Conservation (phyloP, 2,888 invertebrate genomes). For the Thereva unica region DNA sequence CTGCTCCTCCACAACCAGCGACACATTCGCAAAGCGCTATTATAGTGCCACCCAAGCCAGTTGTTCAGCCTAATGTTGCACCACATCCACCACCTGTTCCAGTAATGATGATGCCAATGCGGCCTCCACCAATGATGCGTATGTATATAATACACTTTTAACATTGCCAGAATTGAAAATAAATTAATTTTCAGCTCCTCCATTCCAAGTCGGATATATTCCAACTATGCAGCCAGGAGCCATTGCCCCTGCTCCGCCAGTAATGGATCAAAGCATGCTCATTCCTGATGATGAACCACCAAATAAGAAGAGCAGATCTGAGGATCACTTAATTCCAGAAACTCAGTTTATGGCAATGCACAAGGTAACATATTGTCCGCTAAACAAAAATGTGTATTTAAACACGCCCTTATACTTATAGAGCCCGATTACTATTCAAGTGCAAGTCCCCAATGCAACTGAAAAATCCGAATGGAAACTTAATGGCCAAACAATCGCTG, state of each 20-base stretch:
- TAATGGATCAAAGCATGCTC: constrained; percentile 62
- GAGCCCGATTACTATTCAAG: constrained; percentile 79
- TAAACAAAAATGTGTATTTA: background rate
- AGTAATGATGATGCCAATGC: constrained; percentile 58
- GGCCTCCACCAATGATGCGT: constrained; percentile 59
- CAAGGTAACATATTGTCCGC: constrained; percentile 58
- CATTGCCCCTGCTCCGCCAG: constrained; percentile 59
- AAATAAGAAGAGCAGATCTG: constrained; percentile 85
- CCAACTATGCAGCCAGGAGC: constrained; percentile 52
- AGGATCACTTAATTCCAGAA: constrained; percentile 92
- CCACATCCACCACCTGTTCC: constrained; percentile 51
- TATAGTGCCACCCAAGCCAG: constrained; percentile 40
- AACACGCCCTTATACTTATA: constrained; percentile 50
- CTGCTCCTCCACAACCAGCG: constrained; percentile 47
- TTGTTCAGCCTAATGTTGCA: constrained; percentile 42
- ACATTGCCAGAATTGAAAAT: background rate
- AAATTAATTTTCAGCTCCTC: constrained; percentile 54
- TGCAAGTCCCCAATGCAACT: constrained; percentile 79
- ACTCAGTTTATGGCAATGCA: constrained; percentile 74
- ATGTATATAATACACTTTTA: constrained; percentile 34
- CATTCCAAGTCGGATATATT: constrained; percentile 59
- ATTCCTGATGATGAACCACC: constrained; percentile 79
- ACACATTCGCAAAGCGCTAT: constrained; percentile 41
- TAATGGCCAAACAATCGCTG: constrained; percentile 82
- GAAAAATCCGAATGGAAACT: constrained; percentile 96